These are phyloP conservation scores for Cliona cf. orientalis DNA, from an alignment of 37 sponge, comb jelly and placozoan genomes.

Conservation along the genomic window DNA sequence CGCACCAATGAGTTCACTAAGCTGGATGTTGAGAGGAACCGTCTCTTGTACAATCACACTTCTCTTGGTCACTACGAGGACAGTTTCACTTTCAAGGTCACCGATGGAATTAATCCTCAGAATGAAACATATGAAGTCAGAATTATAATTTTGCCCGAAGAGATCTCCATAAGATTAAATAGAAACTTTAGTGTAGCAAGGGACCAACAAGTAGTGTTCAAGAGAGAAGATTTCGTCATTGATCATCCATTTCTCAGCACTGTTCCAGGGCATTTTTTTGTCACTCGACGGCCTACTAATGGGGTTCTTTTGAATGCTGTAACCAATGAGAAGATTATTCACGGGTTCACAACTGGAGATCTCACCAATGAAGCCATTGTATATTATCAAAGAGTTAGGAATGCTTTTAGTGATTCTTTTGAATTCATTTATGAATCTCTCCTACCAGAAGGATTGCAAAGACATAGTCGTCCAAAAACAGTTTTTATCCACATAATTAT, in stretches of 20 bases:
- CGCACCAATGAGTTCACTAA: slow-evolving; percentile 32
- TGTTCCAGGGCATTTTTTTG: too few species aligned
- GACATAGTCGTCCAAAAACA: too few species aligned
- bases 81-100: slow-evolving; percentile 28
- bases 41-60: slow-evolving; percentile 36
- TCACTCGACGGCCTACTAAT: background rate
- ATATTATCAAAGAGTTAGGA: slow-evolving; percentile 47
- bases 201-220: too few species aligned
- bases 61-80: background rate
- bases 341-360: slow-evolving; percentile 39
- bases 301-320: slow-evolving; percentile 2
- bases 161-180: slow-evolving; percentile 25
- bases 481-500: too few species aligned
- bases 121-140: background rate
- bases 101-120: slow-evolving; percentile 39
- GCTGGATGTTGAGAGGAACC: slow-evolving; percentile 20
- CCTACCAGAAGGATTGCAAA: too few species aligned
- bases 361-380: slow-evolving; percentile 18
- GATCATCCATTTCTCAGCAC: too few species aligned
- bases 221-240: too few species aligned
- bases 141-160: slow-evolving; percentile 43
- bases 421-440: too few species aligned
- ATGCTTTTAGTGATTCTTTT: slow-evolving; percentile 20
- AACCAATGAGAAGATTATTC: too few species aligned
- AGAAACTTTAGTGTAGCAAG: too few species aligned